A percentile compares a stretch with the other conserved stretches of the same genome.
phyloP scores from a whole-genome alignment of 1,140 invertebrate genomes.

The Sycophaga agraensis region DNA sequence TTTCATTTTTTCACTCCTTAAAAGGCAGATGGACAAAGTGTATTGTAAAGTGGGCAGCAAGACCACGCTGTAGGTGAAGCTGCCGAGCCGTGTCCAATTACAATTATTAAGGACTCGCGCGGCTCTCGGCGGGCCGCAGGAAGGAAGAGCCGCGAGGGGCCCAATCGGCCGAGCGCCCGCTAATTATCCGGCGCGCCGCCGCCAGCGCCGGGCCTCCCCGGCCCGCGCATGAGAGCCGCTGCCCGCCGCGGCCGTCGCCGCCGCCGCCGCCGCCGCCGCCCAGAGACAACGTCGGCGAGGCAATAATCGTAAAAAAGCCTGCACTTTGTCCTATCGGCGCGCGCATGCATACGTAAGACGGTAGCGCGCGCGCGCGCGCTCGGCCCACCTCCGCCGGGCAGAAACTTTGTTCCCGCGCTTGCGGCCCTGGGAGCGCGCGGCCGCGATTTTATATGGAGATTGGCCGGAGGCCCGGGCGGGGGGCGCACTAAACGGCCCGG shows the following conservation, averaged over 20 bases:
- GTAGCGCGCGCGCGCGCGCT: conserved; percentile 4
- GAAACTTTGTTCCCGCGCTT: not conserved
- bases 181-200: conserved; percentile 46
- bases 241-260: not conserved
- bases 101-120: conserved; percentile 58
- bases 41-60: conserved; percentile 60
- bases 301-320: conserved; percentile 47
- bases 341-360: conserved; percentile 22
- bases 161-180: conserved; percentile 44
- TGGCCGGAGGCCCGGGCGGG: too few relatives aligned
- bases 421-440: conserved; percentile 10
- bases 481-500: conserved; percentile 50
- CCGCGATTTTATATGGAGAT: conserved; percentile 52
- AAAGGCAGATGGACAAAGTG: conserved; percentile 61
- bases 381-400: not conserved
- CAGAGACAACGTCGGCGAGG: conserved; percentile 42
- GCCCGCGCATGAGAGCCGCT: not conserved
- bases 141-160: conserved; percentile 8
- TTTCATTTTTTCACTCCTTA: conserved; percentile 60
- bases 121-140: conserved; percentile 20
- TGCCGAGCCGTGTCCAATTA: conserved; percentile 59
- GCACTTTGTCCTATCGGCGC: conserved; percentile 37
- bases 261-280: conserved; percentile 14
- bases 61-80: conserved; percentile 57
- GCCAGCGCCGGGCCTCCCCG: not conserved